These are phyloP conservation scores for Alcedo quadribrachys DNA, from an alignment of 2,797 vertebrate genomes.

Conservation along the genomic window DNA sequence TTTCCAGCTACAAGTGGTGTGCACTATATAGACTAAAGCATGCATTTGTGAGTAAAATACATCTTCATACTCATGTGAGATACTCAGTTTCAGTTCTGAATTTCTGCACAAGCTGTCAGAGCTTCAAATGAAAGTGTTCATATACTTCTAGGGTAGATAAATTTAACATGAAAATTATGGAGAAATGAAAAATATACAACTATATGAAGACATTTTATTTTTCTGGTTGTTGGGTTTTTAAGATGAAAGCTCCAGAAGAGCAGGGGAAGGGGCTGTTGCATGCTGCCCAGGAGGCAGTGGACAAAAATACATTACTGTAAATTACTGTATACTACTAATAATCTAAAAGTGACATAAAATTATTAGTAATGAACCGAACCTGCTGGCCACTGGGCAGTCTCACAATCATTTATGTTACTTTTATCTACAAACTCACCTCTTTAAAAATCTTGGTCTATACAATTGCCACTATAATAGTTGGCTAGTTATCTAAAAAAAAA, in stretches of 20 bases:
- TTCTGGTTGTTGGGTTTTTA: background rate
- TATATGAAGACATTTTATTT: background rate
- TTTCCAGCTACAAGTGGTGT: background rate
- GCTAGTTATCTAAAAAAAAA: background rate
- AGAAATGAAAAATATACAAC: background rate
- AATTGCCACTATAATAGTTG: background rate
- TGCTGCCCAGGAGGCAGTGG: background rate
- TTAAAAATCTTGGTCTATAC: background rate
- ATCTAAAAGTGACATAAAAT: background rate
- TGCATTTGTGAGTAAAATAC: background rate
- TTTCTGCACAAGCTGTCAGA: background rate
- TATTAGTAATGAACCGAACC: background rate
- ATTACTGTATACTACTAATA: background rate
- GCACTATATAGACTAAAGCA: background rate
- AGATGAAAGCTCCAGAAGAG: background rate
- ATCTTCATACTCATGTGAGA: background rate
- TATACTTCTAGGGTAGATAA: background rate
- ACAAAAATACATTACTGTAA: background rate
- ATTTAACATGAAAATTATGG: background rate
- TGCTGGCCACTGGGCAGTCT: background rate
- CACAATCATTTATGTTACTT: background rate
- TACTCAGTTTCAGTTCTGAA: background rate
- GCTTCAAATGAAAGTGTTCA: background rate
- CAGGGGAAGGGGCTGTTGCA: background rate
- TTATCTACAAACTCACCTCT: background rate